These are phyloP conservation scores for Pteronotus mesoamericanus DNA, from an alignment of 2,797 vertebrate species.

Conservation along the genomic window DNA sequence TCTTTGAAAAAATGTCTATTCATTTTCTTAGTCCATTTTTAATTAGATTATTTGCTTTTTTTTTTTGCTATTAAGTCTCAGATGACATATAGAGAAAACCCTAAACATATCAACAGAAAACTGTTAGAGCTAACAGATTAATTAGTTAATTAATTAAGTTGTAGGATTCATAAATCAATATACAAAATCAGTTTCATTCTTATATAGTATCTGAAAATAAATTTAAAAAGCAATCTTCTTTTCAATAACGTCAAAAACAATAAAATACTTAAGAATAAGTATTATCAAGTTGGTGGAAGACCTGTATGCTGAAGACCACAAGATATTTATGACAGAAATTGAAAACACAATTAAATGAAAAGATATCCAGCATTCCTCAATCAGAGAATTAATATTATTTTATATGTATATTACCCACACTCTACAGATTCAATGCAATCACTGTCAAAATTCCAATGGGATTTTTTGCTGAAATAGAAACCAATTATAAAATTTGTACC, in stretches of 20 bases:
- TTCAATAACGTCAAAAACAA: neutral
- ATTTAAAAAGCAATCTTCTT: neutral
- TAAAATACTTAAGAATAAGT: neutral
- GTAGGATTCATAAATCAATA: neutral
- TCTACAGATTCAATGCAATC: neutral
- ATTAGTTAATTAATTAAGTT: neutral
- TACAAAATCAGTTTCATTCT: neutral
- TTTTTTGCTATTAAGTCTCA: neutral
- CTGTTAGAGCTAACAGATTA: neutral
- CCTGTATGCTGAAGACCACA: neutral
- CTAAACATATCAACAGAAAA: neutral
- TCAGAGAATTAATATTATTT: neutral
- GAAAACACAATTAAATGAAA: neutral
- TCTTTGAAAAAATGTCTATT: neutral
- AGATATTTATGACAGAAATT: neutral
- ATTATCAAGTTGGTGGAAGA: neutral
- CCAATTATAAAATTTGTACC: neutral
- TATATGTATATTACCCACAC: neutral
- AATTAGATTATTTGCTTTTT: neutral
- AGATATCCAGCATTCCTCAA: neutral
- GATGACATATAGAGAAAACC: neutral
- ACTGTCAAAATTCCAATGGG: neutral
- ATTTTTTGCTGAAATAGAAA: neutral
- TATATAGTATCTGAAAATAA: neutral
- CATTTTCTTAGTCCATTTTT: neutral